Conservation (phyloP, 2,888 invertebrate genomes). For the Aricia artaxerxes region DNA sequence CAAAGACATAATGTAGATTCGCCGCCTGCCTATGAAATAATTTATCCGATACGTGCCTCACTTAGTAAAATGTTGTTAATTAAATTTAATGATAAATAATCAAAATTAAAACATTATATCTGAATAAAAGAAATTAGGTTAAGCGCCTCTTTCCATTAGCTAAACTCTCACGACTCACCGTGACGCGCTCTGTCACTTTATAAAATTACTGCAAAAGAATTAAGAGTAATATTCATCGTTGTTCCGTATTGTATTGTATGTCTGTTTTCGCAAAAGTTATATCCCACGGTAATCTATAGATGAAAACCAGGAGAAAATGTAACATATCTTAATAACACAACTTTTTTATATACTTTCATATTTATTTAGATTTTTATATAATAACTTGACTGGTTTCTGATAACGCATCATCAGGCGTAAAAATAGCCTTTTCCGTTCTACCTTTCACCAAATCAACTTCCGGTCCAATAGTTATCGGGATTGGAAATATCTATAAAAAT, state of each 20-base stretch:
- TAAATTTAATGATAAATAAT: neutral
- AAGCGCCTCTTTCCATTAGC: neutral
- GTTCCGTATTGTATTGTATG: neutral
- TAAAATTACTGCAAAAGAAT: neutral
- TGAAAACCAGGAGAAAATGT: too few species aligned
- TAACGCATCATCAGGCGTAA: too few species aligned
- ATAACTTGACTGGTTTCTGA: too few species aligned
- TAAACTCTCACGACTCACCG: neutral
- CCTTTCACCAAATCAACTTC: neutral
- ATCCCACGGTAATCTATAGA: too few species aligned
- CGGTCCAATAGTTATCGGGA: neutral
- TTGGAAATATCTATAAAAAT: neutral
- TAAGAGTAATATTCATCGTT: neutral
- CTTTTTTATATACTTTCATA: too few species aligned
- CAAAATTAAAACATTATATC: neutral
- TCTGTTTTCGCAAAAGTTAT: too few species aligned
- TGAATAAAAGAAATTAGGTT: neutral
- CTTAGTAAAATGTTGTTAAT: neutral
- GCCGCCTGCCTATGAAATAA: neutral
- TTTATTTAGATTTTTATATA: too few species aligned
- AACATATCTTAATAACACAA: too few species aligned
- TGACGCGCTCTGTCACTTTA: neutral
- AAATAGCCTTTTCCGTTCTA: too few species aligned
- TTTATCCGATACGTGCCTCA: neutral
- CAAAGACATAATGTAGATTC: too few species aligned